Conservation (phyloP, 2,888 invertebrate genomes). For the Ferrisia virgata region DNA sequence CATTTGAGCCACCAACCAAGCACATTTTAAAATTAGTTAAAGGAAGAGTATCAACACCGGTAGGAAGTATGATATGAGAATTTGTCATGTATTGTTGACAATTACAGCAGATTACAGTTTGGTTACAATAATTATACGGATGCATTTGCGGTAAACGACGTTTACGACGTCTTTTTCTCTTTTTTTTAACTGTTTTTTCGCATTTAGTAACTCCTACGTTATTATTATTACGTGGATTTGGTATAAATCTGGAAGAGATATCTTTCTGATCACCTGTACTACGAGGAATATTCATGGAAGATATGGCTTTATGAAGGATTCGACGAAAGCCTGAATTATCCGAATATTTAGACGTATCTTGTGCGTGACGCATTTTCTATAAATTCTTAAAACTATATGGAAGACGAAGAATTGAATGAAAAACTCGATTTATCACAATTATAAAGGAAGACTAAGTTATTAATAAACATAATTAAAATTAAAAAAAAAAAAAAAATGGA, state of each 20-base stretch:
- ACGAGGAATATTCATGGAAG: background rate
- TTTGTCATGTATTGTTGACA: conserved; percentile 11
- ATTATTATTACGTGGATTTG: background rate
- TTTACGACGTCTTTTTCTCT: conserved; percentile 30
- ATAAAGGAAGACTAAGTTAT: background rate
- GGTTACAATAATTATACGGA: conserved; percentile 1
- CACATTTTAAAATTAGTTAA: conserved; percentile 34
- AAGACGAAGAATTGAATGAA: background rate
- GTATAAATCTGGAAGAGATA: background rate
- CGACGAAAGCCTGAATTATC: conserved; percentile 21
- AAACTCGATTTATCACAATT: background rate
- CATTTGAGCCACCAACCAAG: background rate
- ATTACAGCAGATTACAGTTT: conserved; percentile 34
- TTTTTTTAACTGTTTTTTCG: background rate
- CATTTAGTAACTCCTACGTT: background rate
- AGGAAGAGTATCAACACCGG: conserved; percentile 11
- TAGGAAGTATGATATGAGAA: conserved; percentile 13
- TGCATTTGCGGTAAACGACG: background rate
- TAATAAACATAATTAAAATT: background rate
- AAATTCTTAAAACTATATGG: background rate
- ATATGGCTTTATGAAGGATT: background rate
- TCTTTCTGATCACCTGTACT: background rate
- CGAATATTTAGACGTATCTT: conserved; percentile 21
- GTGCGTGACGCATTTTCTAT: background rate
- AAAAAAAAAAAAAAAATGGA: conserved; percentile 32